These are phyloP conservation scores for Tetragonula carbonaria DNA, from an alignment of 2,888 invertebrate genomes.

Conservation along the genomic window DNA sequence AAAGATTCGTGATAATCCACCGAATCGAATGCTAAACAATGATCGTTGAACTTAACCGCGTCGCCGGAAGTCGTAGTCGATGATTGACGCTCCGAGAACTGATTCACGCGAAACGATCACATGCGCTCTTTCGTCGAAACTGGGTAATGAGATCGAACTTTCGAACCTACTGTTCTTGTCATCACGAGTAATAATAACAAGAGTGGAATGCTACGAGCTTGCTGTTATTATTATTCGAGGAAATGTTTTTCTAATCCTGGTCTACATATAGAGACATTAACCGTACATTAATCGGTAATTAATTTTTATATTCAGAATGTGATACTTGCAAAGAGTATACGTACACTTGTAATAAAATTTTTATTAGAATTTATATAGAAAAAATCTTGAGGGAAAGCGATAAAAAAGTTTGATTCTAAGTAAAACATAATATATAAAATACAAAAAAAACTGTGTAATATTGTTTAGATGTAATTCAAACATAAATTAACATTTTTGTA, in stretches of 20 bases:
- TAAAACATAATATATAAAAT: too few species aligned
- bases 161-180: constrained; percentile 61
- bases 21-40: not conserved
- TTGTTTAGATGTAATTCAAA: too few species aligned
- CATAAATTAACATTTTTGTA: too few species aligned
- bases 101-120: constrained; percentile 58
- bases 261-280: constrained; percentile 2
- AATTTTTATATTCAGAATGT: too few species aligned
- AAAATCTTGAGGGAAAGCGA: too few species aligned
- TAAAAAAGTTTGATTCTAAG: too few species aligned
- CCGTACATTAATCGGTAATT: not conserved
- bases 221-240: constrained; percentile 55
- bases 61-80: constrained; percentile 21
- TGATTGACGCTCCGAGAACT: constrained; percentile 24
- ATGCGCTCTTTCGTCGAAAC: constrained; percentile 54
- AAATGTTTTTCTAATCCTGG: constrained; percentile 53
- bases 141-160: constrained; percentile 62
- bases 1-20: not conserved
- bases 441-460: too few species aligned
- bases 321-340: not conserved
- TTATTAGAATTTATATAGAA: too few species aligned
- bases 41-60: not conserved
- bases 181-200: constrained; percentile 18
- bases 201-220: constrained; percentile 57
- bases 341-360: not conserved